Evolutionary conservation across 2,888 invertebrate genomes (phyloP), one percentile per base, ranked within the genome.

Genomic region (Lepidochrysops patricia): DNA sequence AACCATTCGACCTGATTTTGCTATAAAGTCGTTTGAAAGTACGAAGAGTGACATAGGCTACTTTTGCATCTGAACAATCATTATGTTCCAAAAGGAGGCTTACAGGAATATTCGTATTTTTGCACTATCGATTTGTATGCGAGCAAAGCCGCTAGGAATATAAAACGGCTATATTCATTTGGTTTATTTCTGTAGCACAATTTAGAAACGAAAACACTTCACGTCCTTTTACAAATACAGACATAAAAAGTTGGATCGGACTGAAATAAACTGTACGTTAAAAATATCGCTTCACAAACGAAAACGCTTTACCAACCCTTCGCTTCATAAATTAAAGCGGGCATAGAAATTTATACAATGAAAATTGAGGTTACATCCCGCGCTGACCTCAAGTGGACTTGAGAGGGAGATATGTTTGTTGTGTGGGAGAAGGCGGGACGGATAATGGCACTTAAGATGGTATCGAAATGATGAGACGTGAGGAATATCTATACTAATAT

Each of bases 391-490:
- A 62, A 78, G 77, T 76, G 79, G 78, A 77, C 76, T 66, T 61
- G 79, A 73, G 75, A 76, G 58, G 66, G 69, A 43, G 62, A 67
- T 60, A 72, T 76, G 72, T 64, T 26, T 61, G 57, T 29, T 43
- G n/a, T 6, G 32, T 52, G 60, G 62, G 78, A 65, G 72, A 57
- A 68, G 84, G 67, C 60, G 74, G 69, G 81, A 80, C 57, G 65
- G 75, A 58, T 69, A 84, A 82, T 72, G 75, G 70, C 77, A 80
- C 87, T 87, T 75, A 68, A 86, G 79, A 79, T 82, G 85, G 86
- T 87, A 86, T 84, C 85, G 79, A 78, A 81, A 80, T 78, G 74
- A 57, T 61, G 32, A 69, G 67, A 70, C 63, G 73, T 67, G 71
- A 74, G 64, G 19, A 56, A 56, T 58, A 58, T 59, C 35, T n/a